Evolutionary conservation across 2,888 invertebrate species (phyloP), one percentile per base, ranked within the genome.

Genomic region (Tetranychus truncatus): DNA sequence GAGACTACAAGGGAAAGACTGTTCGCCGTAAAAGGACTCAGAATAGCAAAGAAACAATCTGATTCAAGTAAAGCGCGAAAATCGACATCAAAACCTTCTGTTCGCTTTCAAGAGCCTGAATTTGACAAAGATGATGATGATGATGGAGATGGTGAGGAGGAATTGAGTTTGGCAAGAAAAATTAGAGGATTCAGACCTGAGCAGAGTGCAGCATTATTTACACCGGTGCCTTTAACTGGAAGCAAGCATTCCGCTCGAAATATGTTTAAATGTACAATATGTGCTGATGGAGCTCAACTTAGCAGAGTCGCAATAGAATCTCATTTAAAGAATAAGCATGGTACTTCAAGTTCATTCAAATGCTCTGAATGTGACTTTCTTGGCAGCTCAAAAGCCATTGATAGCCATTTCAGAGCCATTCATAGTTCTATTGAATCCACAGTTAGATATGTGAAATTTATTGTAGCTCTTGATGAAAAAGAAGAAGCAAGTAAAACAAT

Each of bases 361-460:
- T 69, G 69, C 20, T 69, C 69, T 69, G 69, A 69, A 21, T 69
- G 69, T 69, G 20, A 69, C n/a, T 69, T 69, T 24, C 11, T 69
- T 21, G 69, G 69, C 5, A 20, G n/a, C 20, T 11, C 11, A 20
- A 20, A 24, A 24, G 69, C 18, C 5, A 69, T 69, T 20, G 11
- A 20, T 8, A 20, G 11, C 5, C 69, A 69, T 69, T 20, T 20
- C 34, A 69, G 8, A 20, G n/a, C 7, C 5, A 69, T 24, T 69
- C 69, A 69, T 8, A 20, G 21, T 24, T 20, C 6, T 24, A 21
- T n/a, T 24, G 20, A 20, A 20, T 11, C 69, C 6, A 20, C 69
- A 11, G 69, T 69, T 20, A 55, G 55, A 6, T 55, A 55, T 55
- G 8, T 69, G 1, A 69, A 69, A 21, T 69, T 69, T 8, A 69